phyloP scores from a whole-genome alignment of 2,888 invertebrate species.

The Matsumyia berberina region DNA sequence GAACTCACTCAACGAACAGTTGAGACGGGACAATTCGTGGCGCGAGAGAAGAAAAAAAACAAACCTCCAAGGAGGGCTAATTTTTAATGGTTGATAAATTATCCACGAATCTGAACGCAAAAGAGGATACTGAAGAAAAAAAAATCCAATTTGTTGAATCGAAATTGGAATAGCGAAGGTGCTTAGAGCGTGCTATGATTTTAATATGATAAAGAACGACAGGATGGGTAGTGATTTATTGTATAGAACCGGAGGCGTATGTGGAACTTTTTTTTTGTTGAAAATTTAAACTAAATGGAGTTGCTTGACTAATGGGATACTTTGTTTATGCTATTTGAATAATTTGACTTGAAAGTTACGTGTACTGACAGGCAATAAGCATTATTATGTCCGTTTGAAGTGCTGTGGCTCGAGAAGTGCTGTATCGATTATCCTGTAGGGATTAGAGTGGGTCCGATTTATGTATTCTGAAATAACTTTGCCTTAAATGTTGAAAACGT shows the following conservation, averaged over 20 bases:
- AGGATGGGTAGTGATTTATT: conserved; percentile 10
- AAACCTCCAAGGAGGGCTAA: neutral
- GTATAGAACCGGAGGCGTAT: neutral
- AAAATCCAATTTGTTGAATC: conserved; percentile 30
- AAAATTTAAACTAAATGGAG: neutral
- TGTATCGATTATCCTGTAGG: too few species aligned
- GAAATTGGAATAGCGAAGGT: conserved; percentile 30
- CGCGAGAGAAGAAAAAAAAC: neutral
- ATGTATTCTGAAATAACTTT: too few species aligned
- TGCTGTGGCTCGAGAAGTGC: too few species aligned
- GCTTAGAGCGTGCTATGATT: conserved; percentile 19
- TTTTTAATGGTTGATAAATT: conserved; percentile 24
- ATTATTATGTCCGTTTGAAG: too few species aligned
- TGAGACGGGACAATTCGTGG: neutral
- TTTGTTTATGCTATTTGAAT: too few species aligned
- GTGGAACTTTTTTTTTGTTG: neutral
- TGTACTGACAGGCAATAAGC: too few species aligned
- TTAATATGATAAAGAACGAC: neutral
- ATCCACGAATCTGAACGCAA: neutral
- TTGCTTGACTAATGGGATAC: neutral
- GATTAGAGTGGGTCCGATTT: too few species aligned
- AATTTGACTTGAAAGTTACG: too few species aligned
- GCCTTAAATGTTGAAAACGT: too few species aligned
- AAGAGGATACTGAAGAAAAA: conserved; percentile 9
- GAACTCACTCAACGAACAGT: neutral